A percentile compares a stretch with the other conserved stretches of the same genome.
These are phyloP conservation scores for Drosophila neocordata DNA, from an alignment of 1,140 invertebrate species.

Conservation along the genomic window DNA sequence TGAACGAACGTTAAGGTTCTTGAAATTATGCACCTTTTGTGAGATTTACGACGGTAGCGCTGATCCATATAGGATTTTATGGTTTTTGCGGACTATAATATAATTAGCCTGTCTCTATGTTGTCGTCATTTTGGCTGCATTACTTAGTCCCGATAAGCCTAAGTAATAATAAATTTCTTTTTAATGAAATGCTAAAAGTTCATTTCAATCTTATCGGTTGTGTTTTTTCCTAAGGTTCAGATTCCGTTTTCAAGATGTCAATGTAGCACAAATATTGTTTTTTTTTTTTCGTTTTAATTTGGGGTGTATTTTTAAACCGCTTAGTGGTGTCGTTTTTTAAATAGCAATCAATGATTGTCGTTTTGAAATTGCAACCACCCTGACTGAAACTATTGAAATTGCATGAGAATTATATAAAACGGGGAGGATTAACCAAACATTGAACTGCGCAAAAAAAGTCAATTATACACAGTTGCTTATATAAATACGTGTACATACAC, in stretches of 20 bases:
- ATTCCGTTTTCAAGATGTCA: conserved; percentile 28
- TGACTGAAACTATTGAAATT: neutral
- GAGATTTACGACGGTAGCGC: conserved; percentile 55
- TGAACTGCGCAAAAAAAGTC: conserved; percentile 17
- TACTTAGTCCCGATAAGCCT: conserved; percentile 55
- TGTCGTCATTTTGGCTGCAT: conserved; percentile 30
- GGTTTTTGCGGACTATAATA: conserved; percentile 50
- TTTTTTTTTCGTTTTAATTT: conserved; percentile 3
- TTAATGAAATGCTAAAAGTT: conserved; percentile 68
- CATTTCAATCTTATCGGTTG: conserved; percentile 46
- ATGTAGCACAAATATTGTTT: conserved; percentile 18
- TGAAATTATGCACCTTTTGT: conserved; percentile 9
- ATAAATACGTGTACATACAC: neutral
- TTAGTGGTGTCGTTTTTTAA: conserved; percentile 45
- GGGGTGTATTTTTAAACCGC: conserved; percentile 18
- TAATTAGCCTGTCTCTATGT: conserved; percentile 29
- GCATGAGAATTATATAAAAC: neutral
- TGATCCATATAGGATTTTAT: conserved; percentile 62
- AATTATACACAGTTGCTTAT: conserved; percentile 23
- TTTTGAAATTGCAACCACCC: conserved; percentile 34
- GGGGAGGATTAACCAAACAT: conserved; percentile 33
- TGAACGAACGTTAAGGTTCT: conserved; percentile 45
- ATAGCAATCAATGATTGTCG: conserved; percentile 24
- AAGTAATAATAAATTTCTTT: conserved; percentile 70
- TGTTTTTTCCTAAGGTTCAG: conserved; percentile 16